Evolutionary conservation across 2,888 invertebrate species (phyloP), one percentile per base, ranked within the genome.

Genomic region (Andrena minutula): DNA sequence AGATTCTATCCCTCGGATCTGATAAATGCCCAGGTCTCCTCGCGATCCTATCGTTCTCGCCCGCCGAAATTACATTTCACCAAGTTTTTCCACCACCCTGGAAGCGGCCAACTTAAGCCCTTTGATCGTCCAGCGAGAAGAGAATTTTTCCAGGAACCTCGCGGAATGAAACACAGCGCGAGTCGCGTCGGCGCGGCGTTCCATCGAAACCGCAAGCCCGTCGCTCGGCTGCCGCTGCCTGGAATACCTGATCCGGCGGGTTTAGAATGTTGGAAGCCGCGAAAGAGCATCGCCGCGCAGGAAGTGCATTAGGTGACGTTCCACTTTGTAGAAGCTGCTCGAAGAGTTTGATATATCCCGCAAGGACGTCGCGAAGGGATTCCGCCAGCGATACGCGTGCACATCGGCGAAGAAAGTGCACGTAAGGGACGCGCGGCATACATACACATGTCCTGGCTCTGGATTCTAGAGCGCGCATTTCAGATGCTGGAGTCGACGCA

Each of bases 221-320:
- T 64, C 65, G 70, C 78, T 66, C 78, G 58, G 61, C 32, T 68
- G 61, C 23, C 12, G 41, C 16, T 41, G 71, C 75, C 47, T 58
- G 70, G 77, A 75, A 68, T 63, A 53, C 64, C 76, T 75, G 83
- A 83, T 86, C 86, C 79, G 75, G 63, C 5, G 83, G 88, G 78
- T 81, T 83, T 75, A 75, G 84, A 81, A 75, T 73, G 61, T 75
- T 72, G 84, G 79, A 88, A 79, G 79, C 82, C 73, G 84, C 64
- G 76, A 72, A 65, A 65, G 84, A 79, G 83, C 64, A 74, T 61
- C 76, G 63, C 61, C 74, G 65, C 68, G 74, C 83, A 81, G 89
- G 85, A 87, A 90, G 90, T 90, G 87, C 89, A 91, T 91, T 90
- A 91, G 89, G 86, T 87, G 85, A 63, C 85, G 89, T 86, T 89